Conservation (phyloP, 2,113 vertebrate genomes). For the Dasyurus viverrinus region DNA sequence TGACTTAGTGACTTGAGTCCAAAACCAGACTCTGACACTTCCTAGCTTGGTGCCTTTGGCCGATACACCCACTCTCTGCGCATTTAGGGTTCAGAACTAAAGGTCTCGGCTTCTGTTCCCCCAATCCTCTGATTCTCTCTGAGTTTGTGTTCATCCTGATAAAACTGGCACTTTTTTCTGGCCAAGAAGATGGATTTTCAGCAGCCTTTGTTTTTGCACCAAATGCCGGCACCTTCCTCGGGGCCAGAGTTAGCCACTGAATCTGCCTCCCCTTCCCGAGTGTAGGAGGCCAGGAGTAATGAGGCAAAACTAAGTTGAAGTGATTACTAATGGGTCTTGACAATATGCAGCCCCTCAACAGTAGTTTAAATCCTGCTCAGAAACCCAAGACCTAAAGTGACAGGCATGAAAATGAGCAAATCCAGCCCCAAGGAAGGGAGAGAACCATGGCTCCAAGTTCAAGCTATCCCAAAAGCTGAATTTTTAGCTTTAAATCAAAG, state of each 20-base stretch:
- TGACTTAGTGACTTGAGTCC: not conserved
- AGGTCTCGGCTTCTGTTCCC: not conserved
- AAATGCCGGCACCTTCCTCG: not conserved
- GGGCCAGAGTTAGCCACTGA: not conserved
- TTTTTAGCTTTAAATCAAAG: not conserved
- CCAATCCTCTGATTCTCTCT: not conserved
- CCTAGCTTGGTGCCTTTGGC: not conserved
- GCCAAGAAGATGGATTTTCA: not conserved
- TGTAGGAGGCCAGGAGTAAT: not conserved
- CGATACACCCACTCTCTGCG: not conserved
- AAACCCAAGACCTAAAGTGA: not conserved
- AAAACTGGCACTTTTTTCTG: not conserved
- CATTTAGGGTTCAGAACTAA: not conserved
- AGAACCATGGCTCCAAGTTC: not conserved
- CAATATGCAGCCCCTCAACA: not conserved
- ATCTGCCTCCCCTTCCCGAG: not conserved
- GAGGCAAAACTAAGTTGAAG: slow-evolving; percentile 1
- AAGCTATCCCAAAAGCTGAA: not conserved
- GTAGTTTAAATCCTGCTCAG: not conserved
- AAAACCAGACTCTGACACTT: not conserved
- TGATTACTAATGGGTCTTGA: not conserved
- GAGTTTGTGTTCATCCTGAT: not conserved
- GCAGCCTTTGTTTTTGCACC: not conserved
- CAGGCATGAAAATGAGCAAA: not conserved
- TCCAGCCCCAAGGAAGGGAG: not conserved